Evolutionary conservation across 1,140 invertebrate species (phyloP), one percentile per base, ranked within the genome.

Genomic region (Atopsyche davidsoni): DNA sequence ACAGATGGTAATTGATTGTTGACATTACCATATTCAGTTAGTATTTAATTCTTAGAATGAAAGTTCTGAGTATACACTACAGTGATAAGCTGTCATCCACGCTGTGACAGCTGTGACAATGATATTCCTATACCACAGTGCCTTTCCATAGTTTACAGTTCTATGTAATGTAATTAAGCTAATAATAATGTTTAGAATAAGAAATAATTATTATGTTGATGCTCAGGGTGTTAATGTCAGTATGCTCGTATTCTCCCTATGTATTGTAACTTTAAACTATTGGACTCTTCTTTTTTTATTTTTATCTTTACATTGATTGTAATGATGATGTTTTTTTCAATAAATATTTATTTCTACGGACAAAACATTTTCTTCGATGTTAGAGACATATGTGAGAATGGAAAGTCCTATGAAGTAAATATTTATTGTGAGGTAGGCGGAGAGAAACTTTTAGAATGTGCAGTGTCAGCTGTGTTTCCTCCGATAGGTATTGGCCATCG

Each of bases 111-210:
- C 41, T 44, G 44, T 41, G 31, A 53, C 36, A 24, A 41, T 53
- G 46, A 58, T 58, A 58, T 58, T 58, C 56, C 56, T 58, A 58
- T 44, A 51, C 46, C 41, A 51, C 56, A 54, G 56, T 58, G 56
- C 56, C 56, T 58, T 58, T 58, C 46, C 47, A 55, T 56, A 48
- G 43, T 35, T 40, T 51, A 51, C 32, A 55, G 28, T 38, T 44
- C 19, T 14, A 38, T 54, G 21, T 50, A 31, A 23, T 21, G n/a
- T 48, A 41, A 28, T 11, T 34, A 34, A n/a, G n/a, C n/a, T n/a
- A n/a, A n/a, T n/a, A n/a, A n/a, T n/a, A n/a, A n/a, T 19, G 16
- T 19, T 46, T 34, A 34, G 45, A 13, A 36, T 19, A 34, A 40
- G 17, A 2, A 7, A 16, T 42, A 32, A 32, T 28, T 17, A n/a